Evolutionary conservation across 2,797 vertebrate species (phyloP).

Genomic region (Dipus sagitta): DNA sequence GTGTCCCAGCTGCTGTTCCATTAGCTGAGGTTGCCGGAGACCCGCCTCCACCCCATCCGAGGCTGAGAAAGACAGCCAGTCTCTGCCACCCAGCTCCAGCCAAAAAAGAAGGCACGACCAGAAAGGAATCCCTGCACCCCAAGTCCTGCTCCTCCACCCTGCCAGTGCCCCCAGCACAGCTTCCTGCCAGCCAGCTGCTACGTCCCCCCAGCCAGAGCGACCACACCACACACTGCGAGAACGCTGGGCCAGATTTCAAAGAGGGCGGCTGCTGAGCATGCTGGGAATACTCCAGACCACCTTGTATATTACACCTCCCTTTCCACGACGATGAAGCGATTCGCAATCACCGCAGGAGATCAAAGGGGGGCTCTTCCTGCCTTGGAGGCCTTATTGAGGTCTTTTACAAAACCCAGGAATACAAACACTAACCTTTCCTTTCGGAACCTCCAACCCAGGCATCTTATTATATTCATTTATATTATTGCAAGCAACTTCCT

Average conservation of each 20-base stretch:
- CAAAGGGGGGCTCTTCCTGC: background rate
- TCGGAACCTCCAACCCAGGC: background rate
- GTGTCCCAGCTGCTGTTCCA: slow-evolving; percentile 87
- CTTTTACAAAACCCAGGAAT: slow-evolving; percentile 63
- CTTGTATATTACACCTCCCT: background rate
- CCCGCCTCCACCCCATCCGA: background rate
- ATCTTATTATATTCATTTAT: background rate
- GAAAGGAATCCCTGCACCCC: slow-evolving; percentile 69
- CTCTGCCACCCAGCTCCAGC: slow-evolving; percentile 62
- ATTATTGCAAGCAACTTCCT: slow-evolving; percentile 54
- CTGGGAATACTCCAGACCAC: background rate
- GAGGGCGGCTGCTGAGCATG: fast-evolving
- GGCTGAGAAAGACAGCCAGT: slow-evolving; percentile 46
- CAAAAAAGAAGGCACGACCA: slow-evolving; percentile 78
- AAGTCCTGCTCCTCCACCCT: slow-evolving; percentile 57
- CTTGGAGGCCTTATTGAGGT: slow-evolving; percentile 74
- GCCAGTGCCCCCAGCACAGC: slow-evolving; percentile 72
- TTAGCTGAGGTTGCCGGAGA: slow-evolving; percentile 86
- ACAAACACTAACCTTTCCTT: slow-evolving; percentile 43
- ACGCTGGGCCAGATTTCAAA: slow-evolving; percentile 46
- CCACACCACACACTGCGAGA: slow-evolving; percentile 19
- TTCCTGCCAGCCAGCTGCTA: slow-evolving; percentile 67
- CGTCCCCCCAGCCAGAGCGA: slow-evolving; percentile 8
- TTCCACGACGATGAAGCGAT: fast-evolving
- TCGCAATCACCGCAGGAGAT: slow-evolving; percentile 60